Base-by-base conservation (phyloP, 2,113 vertebrate genomes). In the Colinus virginianus region DNA sequence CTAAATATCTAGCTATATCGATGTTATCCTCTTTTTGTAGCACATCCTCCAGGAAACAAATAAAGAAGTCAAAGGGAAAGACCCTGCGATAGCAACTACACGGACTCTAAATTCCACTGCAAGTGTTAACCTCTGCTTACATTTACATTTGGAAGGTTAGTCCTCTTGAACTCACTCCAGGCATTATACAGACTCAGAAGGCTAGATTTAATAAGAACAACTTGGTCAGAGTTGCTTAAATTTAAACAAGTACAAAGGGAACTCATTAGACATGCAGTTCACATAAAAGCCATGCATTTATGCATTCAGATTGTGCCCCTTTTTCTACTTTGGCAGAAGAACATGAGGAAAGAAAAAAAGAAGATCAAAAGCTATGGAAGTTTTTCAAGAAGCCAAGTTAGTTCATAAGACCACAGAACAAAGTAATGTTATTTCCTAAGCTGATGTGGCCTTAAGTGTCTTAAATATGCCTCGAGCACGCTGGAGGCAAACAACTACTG, bases 311-410 rank as follows among this genome's bases (percentile, higher is more conserved):
- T 91, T 90, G 72, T 84, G 58, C 42, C 76, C 63, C 79, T 64
- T 76, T 91, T 94, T 92, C 75, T 93, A 48, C 87, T 95, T 94
- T 78, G 78, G 94, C 72, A 97, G 62, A 90, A 94, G 71, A 94
- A 94, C 64, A 84, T 18, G 85, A 90, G 53, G 69, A 77, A 66
- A 72, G 85, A 7, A 94, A 94, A 94, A 74, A 88, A 85, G 68
- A 85, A 96, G 89, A 97, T 97, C 93, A 97, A 97, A 97, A 95
- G 88, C 88, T 76, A 28, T 26, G 69, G 53, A 94, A 95, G 90
- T 97, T 96, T 96, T 95, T 72, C 85, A 96, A 96, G 87, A 94
- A 95, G 76, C 72, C 76, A 96, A 93, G 88, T 95, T 96, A 96
- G 87, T 90, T 93, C 90, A 36, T 90, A 90, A 94, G 84, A 95